Evolutionary conservation across 2,113 vertebrate genomes (phyloP).

Genomic region (Lutjanus erythropterus): DNA sequence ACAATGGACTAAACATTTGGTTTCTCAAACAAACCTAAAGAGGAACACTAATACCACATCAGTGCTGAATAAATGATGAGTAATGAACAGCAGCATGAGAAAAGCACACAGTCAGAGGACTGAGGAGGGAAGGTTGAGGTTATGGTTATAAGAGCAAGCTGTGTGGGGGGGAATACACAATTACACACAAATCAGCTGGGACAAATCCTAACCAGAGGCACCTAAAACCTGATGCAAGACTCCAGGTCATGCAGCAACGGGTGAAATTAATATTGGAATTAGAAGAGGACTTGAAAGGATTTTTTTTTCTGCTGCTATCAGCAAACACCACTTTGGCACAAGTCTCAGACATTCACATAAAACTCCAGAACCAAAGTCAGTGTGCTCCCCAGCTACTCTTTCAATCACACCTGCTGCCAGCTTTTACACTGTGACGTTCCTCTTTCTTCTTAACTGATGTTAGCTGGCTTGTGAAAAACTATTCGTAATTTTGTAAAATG

Average conservation of each 20-base stretch:
- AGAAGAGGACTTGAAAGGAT: background rate
- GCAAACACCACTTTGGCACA: background rate
- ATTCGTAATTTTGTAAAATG: constrained; percentile 10
- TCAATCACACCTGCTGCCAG: constrained; percentile 33
- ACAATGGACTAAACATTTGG: background rate
- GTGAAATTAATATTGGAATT: constrained; percentile 21
- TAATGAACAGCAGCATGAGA: constrained; percentile 8
- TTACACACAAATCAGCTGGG: background rate
- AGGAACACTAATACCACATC: constrained; percentile 22
- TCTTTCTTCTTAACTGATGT: constrained; percentile 10
- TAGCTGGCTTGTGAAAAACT: background rate
- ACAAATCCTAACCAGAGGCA: constrained; percentile 21
- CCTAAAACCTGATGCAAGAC: background rate
- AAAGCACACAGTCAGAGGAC: background rate
- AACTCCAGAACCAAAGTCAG: constrained; percentile 4
- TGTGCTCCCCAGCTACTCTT: background rate
- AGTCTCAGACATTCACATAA: constrained; percentile 13
- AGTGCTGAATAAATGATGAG: constrained; percentile 26
- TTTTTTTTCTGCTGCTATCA: constrained; percentile 1
- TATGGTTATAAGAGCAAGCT: background rate
- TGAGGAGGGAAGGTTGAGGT: constrained; percentile 20
- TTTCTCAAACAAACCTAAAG: constrained; percentile 7
- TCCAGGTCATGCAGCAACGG: background rate
- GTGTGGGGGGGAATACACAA: background rate
- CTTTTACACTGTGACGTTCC: background rate